Evolutionary conservation across 2,888 invertebrate genomes (phyloP).

Genomic region (Tinea trinotella): DNA sequence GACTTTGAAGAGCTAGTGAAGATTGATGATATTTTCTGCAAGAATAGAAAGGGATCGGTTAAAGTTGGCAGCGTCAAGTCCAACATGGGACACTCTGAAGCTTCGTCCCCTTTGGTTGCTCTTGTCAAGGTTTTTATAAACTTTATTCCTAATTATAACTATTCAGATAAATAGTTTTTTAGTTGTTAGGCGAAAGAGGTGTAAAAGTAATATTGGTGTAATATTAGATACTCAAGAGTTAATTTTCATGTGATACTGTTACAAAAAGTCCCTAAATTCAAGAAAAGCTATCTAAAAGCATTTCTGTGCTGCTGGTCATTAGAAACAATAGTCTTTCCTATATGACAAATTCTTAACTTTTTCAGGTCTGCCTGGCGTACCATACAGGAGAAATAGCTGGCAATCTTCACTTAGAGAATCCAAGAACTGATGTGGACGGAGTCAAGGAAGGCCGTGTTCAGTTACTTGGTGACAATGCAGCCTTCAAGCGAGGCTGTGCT

Average conservation of each 20-base stretch:
- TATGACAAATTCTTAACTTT: not conserved
- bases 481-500: not conserved
- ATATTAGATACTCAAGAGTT: no score
- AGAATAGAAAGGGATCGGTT: constrained; percentile 74
- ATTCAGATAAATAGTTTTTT: no score
- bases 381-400: constrained; percentile 1
- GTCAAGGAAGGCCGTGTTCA: constrained; percentile 8
- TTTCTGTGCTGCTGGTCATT: no score
- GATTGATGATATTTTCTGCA: constrained; percentile 77
- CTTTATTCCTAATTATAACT: no score
- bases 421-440: constrained; percentile 28
- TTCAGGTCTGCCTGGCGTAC: not conserved
- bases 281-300: no score
- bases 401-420: constrained; percentile 53
- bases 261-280: no score
- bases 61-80: constrained; percentile 88
- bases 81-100: constrained; percentile 88
- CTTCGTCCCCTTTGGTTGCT: constrained; percentile 79
- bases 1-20: constrained; percentile 88
- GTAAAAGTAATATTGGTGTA: no score
- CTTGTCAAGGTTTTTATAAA: constrained; percentile 75
- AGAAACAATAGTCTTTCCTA: no score
- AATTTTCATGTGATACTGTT: no score
- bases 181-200: no score
- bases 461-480: not conserved